Base-by-base conservation (phyloP, 2,888 invertebrate genomes). In the Hemicrepidius hirtus region DNA sequence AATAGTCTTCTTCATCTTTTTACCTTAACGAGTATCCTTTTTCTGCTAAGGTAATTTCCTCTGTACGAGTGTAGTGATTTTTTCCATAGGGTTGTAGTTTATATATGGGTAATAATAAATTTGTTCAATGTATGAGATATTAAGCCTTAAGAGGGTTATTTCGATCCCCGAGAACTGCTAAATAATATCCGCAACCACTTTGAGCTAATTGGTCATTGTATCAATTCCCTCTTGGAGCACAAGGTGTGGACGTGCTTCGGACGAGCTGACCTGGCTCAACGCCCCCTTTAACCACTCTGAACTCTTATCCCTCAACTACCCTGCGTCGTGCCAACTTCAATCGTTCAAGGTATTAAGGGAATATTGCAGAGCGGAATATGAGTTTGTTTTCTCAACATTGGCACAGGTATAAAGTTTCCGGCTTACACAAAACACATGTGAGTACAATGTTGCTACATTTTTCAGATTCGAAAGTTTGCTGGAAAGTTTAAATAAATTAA, bases 181-280 rank as follows among this genome's bases (percentile, higher is more conserved):
- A 57, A 57, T 57, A 57, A 57, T 57, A 57, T 20, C 37, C 35
- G 62, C 62, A 62, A 60, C 66, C 70, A 70, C 44, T 74, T 67
- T 64, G 41, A 71, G 57, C 62, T 74, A 74, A 74, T 74, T 74
- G 74, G 74, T 64, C 71, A 68, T 74, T 70, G 73, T 65, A 71
- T 74, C 68, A 68, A 74, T 74, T 71, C 71, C 69, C 70, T 55
- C 55, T 70, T 74, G 68, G 71, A 68, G 71, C 71, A 74, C 68
- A 74, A 74, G 69, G 69, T 72, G 70, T 65, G 75, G 70, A 78
- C 77, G 77, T 78, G 77, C 74, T 65, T 74, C 60, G 65, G 69
- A 21, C 72, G 41, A 68, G 75, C 75, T 76, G 77, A 76, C 76
- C 77, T 71, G 74, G 77, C 77, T 78, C 74, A 76, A 73, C 71